phyloP scores from a whole-genome alignment of 2,113 vertebrate species.

The Dicaeum eximium region DNA sequence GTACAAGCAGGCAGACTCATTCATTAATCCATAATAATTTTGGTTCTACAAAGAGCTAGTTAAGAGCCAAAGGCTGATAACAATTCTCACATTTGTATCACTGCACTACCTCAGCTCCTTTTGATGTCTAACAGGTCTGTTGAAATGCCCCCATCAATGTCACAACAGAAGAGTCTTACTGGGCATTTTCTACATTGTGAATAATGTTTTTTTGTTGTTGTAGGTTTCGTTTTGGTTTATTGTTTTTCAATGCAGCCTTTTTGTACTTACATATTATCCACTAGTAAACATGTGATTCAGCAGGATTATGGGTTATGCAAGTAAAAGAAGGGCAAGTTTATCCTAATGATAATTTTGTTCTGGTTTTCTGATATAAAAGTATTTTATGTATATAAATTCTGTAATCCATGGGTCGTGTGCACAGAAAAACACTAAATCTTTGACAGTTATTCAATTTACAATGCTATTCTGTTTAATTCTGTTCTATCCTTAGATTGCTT shows the following conservation, averaged over 20 bases:
- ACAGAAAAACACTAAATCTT: not conserved
- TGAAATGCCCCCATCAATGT: not conserved
- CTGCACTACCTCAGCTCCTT: not conserved
- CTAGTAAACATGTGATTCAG: not conserved
- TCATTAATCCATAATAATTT: not conserved
- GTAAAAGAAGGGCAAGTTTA: not conserved
- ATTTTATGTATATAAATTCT: fast-evolving
- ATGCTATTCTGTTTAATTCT: not conserved
- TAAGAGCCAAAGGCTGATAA: not conserved
- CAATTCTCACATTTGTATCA: not conserved
- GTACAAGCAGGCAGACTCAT: not conserved
- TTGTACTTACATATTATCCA: not conserved
- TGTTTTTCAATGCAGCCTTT: not conserved
- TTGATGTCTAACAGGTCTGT: not conserved
- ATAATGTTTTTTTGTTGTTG: not conserved
- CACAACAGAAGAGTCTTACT: not conserved
- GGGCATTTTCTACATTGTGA: not conserved
- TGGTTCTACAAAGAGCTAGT: not conserved
- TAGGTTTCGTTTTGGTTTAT: not conserved
- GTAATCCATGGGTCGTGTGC: not conserved
- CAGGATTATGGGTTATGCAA: not conserved
- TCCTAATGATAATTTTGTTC: not conserved
- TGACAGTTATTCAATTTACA: not conserved
- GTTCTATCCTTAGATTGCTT: not conserved
- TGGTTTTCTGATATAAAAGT: not conserved